These are phyloP conservation scores for Bubo blakistoni DNA, from an alignment of 2,113 vertebrate genomes.

Conservation along the genomic window DNA sequence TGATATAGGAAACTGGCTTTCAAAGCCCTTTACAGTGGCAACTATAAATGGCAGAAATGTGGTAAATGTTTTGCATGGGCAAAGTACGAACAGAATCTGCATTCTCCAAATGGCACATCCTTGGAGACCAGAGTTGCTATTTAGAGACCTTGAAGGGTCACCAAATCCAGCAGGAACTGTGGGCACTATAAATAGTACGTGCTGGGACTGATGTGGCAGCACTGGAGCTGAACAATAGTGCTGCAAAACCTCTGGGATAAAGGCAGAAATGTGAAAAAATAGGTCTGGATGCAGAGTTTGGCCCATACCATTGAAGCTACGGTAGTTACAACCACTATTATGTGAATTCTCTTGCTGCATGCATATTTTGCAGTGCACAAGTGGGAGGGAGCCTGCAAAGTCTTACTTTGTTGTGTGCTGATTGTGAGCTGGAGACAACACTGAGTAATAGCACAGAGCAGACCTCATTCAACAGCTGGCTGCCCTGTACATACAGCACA, in stretches of 20 bases:
- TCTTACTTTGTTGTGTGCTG: neutral
- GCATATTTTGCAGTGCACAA: neutral
- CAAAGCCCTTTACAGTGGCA: neutral
- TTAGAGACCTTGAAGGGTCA: neutral
- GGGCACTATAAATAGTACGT: neutral
- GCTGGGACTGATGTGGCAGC: neutral
- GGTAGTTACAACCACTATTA: neutral
- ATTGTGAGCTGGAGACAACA: neutral
- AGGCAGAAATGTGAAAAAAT: neutral
- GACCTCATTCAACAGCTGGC: neutral
- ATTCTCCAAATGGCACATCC: neutral
- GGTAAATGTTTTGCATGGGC: neutral
- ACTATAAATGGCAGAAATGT: neutral
- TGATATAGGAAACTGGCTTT: neutral
- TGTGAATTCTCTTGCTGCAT: neutral
- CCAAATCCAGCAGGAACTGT: neutral
- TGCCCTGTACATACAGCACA: neutral
- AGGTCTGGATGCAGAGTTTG: neutral
- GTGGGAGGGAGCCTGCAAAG: neutral
- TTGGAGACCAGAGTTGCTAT: neutral
- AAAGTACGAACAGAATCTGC: neutral
- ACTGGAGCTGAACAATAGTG: neutral
- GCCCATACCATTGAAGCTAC: neutral
- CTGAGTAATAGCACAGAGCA: rapidly evolving
- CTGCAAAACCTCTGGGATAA: neutral